Conservation (phyloP, 2,797 vertebrate species). For the Glyptemys insculpta region DNA sequence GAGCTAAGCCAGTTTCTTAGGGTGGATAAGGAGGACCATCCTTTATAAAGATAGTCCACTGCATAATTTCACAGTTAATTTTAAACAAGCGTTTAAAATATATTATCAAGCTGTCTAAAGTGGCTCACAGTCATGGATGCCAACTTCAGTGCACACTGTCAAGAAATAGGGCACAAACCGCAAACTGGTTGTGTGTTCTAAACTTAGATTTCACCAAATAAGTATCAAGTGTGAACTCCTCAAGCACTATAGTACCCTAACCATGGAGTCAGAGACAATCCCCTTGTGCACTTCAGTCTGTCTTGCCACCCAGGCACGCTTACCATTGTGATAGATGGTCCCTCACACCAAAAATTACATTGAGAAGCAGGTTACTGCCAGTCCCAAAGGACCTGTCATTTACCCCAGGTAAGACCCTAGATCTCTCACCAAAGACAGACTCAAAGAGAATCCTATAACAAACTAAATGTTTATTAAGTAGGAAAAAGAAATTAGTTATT, state of each 20-base stretch:
- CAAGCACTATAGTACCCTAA: background rate
- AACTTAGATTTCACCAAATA: background rate
- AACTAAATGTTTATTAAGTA: background rate
- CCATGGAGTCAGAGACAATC: background rate
- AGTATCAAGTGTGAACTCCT: background rate
- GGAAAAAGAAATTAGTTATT: background rate
- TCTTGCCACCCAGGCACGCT: background rate
- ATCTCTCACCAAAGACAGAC: background rate
- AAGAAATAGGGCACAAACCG: background rate
- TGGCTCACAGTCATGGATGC: background rate
- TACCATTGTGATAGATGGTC: background rate
- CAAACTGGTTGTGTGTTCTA: background rate
- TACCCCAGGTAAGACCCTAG: background rate
- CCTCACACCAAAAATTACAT: background rate
- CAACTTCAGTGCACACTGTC: background rate
- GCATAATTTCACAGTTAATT: background rate
- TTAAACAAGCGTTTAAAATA: background rate
- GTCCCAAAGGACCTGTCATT: background rate
- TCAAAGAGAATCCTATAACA: background rate
- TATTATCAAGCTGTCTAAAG: background rate
- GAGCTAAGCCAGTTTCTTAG: background rate
- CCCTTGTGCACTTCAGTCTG: background rate
- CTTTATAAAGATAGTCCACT: background rate
- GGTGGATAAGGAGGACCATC: background rate
- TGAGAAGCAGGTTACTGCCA: background rate